A percentile compares a stretch with the other conserved stretches of the same genome.
Conservation (phyloP, 2,888 invertebrate genomes). For the Clanis bilineata region DNA sequence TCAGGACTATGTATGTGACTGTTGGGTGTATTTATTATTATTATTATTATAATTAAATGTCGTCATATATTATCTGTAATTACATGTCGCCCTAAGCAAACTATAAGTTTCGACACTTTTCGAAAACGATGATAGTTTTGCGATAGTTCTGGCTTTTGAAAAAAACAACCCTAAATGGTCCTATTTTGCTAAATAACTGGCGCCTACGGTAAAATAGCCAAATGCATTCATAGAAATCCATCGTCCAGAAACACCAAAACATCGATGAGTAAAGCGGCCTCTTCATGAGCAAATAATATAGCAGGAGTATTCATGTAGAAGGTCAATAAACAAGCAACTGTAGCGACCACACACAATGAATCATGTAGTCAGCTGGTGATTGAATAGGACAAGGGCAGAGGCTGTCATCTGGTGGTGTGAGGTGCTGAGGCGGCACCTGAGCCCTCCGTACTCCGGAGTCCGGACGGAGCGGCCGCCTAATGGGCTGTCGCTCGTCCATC, state of each 20-base stretch:
- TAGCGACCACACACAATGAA: conserved; percentile 26
- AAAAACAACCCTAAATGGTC: no score
- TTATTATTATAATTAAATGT: no score
- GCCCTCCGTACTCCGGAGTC: conserved; percentile 39
- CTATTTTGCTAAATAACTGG: no score
- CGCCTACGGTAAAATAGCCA: no score
- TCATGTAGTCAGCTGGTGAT: conserved; percentile 51
- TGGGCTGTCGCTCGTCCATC: conserved; percentile 77
- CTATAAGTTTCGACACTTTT: no score
- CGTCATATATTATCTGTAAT: no score
- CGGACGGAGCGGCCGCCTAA: conserved; percentile 53
- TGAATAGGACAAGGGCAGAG: conserved; percentile 49
- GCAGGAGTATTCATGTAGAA: background rate
- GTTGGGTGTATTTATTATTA: no score
- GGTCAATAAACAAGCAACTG: background rate
- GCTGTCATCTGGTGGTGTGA: conserved; percentile 27
- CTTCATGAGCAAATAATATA: background rate
- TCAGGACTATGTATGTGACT: no score
- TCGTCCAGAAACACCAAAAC: background rate
- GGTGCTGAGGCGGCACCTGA: conserved; percentile 51
- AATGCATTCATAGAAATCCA: background rate
- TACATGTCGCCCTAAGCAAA: no score
- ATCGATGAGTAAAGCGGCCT: background rate
- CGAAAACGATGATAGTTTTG: no score
- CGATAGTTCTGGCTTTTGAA: no score